These are phyloP conservation scores for Elephantulus edwardii DNA, from an alignment of 2,113 vertebrate genomes.

Conservation along the genomic window DNA sequence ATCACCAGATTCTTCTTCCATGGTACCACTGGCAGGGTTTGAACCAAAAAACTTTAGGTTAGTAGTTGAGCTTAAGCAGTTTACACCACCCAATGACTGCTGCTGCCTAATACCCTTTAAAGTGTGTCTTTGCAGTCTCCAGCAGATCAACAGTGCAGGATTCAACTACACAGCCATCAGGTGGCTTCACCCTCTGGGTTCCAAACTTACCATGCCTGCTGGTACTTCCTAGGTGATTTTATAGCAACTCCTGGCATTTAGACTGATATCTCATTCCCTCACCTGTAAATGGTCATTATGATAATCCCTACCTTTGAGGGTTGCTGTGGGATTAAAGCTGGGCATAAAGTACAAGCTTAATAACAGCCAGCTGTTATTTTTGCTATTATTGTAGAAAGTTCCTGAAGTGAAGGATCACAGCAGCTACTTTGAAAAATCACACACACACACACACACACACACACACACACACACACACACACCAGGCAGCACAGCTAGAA, in stretches of 20 bases:
- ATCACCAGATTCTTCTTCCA: background rate
- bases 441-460: background rate
- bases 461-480: too few species aligned
- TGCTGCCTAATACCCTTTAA: background rate
- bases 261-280: background rate
- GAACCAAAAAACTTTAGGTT: background rate
- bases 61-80: background rate
- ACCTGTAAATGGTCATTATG: background rate
- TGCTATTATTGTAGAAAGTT: background rate
- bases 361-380: background rate
- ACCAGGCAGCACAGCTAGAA: background rate
- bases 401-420: background rate
- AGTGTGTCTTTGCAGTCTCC: background rate
- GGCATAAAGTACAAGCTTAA: background rate
- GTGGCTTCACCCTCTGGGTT: background rate
- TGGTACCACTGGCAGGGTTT: background rate
- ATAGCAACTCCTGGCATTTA: background rate
- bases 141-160: background rate
- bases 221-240: background rate
- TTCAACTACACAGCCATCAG: background rate
- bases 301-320: background rate
- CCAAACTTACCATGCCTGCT: background rate
- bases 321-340: background rate
- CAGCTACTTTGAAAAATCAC: background rate
- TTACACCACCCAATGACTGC: background rate